Percentiles rank a stretch among this genome's conserved stretches.
These are phyloP conservation scores for Danionella cerebrum DNA, from an alignment of 2,113 vertebrate genomes.

Conservation along the genomic window DNA sequence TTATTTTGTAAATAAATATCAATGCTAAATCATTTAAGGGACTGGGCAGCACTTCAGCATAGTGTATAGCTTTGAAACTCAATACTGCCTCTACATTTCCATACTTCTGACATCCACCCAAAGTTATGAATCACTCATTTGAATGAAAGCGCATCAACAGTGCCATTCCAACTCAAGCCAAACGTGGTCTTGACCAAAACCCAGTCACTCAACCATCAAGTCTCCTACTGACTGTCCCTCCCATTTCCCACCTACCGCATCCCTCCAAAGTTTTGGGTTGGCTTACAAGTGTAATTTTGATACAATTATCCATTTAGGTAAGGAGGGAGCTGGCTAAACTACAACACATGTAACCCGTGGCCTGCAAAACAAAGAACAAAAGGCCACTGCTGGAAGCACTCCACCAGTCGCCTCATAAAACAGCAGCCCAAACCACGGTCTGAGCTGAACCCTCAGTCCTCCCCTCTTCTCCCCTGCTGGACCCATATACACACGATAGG, in stretches of 20 bases:
- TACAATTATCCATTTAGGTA: conserved; percentile 46
- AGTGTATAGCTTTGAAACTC: too few relatives aligned
- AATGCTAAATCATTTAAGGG: too few relatives aligned
- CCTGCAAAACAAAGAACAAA: conserved; percentile 47
- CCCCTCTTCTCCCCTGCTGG: neutral
- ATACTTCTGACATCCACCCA: too few relatives aligned
- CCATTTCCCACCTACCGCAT: neutral
- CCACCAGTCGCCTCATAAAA: conserved; percentile 35
- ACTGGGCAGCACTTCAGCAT: too few relatives aligned
- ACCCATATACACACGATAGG: conserved; percentile 4
- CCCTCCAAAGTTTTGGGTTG: conserved; percentile 10
- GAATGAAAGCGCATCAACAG: too few relatives aligned
- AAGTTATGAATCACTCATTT: too few relatives aligned
- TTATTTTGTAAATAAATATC: too few relatives aligned
- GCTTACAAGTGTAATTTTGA: conserved; percentile 35
- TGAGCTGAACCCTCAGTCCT: conserved; percentile 30
- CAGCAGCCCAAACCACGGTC: conserved; percentile 23
- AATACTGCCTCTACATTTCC: too few relatives aligned
- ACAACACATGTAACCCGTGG: conserved; percentile 43
- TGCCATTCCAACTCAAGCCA: neutral
- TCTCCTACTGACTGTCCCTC: neutral
- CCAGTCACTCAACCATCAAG: neutral
- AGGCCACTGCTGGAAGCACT: conserved; percentile 27
- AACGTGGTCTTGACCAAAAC: neutral
- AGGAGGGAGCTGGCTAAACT: conserved; percentile 41